Evolutionary conservation across 1,140 invertebrate genomes (phyloP), one percentile per base, ranked within the genome.

Genomic region (Hypsibius dujardini): DNA sequence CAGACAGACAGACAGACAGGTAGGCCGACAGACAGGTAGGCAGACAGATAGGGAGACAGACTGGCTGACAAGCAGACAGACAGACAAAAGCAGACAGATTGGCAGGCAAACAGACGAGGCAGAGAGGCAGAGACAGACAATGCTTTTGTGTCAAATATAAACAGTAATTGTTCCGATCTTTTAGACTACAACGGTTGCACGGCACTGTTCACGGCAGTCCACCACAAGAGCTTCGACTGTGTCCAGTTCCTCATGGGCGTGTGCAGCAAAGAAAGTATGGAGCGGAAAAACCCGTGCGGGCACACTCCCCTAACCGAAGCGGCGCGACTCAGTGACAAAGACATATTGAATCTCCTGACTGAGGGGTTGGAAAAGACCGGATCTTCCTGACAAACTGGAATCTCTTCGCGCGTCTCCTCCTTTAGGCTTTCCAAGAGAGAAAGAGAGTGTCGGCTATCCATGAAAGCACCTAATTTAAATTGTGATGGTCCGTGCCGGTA

Each of bases 121-220:
- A 56, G n/a, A 12, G 7, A 56, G 7, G 7, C 50, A 12, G 50
- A 56, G 50, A 56, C n/a, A 56, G 7, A 12, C n/a, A 56, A 56
- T 7, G 7, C 7, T 56, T 12, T 12, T 56, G 7, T 56, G 50
- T 56, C 28, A 28, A 28, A 28, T 56, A 7, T 56, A 56, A 56
- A 56, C 50, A 56, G 7, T 56, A 56, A 56, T n/a, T 12, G 7
- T 56, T 56, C 50, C 50, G 12, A 42, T 67, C 7, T 67, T 67
- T 3, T 42, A 67, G 62, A 67, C 42, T 67, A 67, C 42, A 67
- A 67, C 45, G 62, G 62, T 15, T 67, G 42, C 45, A 15, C 62
- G 12, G 12, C 62, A 42, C 12, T 67, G 12, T 42, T 67, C 3
- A 67, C 62, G 12, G 62, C 62, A 7, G 62, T 67, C 7, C 12